Conservation (phyloP, 2,113 vertebrate species). For the Cnemophilus loriae region DNA sequence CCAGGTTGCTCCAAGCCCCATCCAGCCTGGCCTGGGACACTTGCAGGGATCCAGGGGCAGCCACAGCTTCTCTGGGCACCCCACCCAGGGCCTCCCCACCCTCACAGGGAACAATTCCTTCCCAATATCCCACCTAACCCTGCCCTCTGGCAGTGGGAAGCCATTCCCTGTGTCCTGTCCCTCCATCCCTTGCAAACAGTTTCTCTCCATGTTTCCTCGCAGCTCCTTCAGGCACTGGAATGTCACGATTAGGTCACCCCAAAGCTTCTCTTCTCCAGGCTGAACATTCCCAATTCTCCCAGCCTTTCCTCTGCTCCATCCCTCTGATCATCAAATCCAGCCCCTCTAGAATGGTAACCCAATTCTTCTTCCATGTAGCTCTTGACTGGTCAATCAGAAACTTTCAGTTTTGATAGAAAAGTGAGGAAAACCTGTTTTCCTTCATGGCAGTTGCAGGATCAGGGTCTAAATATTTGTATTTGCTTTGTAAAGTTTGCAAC, state of each 20-base stretch:
- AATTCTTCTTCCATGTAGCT: not conserved
- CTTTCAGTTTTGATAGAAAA: not conserved
- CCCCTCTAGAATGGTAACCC: not conserved
- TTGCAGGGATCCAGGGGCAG: not conserved
- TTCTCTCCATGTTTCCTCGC: not conserved
- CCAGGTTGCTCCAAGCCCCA: fast-evolving
- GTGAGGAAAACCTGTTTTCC: not conserved
- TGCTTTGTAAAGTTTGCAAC: conserved; percentile 52
- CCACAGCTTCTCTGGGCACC: not conserved
- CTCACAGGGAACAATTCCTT: fast-evolving
- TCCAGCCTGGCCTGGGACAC: not conserved
- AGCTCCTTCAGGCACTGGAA: not conserved
- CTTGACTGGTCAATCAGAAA: not conserved
- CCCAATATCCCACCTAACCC: not conserved
- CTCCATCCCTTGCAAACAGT: fast-evolving
- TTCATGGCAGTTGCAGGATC: not conserved
- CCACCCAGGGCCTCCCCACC: not conserved
- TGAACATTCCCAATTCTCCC: not conserved
- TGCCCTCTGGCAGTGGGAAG: not conserved
- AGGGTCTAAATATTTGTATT: conserved; percentile 46
- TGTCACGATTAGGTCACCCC: not conserved
- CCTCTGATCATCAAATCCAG: not conserved
- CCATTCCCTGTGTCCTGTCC: fast-evolving
- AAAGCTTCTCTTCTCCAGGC: not conserved
- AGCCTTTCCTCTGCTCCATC: not conserved